Base-by-base conservation (phyloP, 2,888 invertebrate species). In the Smittia sp. region DNA sequence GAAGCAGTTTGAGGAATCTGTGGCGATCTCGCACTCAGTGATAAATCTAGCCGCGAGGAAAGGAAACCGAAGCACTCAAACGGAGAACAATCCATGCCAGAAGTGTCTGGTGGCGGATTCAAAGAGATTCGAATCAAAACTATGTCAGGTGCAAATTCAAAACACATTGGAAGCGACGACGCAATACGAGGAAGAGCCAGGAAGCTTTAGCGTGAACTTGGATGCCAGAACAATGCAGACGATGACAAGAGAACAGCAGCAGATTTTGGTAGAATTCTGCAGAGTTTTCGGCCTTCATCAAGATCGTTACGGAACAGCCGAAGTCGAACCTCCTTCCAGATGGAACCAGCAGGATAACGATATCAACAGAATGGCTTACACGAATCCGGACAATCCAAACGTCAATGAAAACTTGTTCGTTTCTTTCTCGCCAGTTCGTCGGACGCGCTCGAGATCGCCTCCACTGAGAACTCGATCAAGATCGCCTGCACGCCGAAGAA, bases 361-460 rank as follows among this genome's bases (percentile, higher is more conserved):
- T n/a, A n/a, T n/a, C n/a, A n/a, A 68, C 1, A 41, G 25, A 6
- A 46, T 52, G 32, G 18, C 22, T 15, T 69, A 15, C 27, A 27
- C 69, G 18, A 69, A 69, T 69, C 69, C 69, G 3, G 69, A 54
- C 13, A 69, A 69, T 54, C 69, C 69, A 3, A 54, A 52, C 27
- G 9, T 58, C 9, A 11, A 11, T 9, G 18, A 22, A 9, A 39
- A 39, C 22, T 1, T 20, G 7, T 63, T 63, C 4, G 2, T 63
- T 7, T 63, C 63, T n/a, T 25, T 63, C 9, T 63, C 63, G 9
- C 63, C 63, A 2, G 11, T 11, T 18, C 58, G 22, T 7, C 13
- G 15, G 20, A 3, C 2, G 4, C 13, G 11, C 11, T 27, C 27
- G 1, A 11, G 24, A 27, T 63, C 63, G 11, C 25, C 25, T 11